A percentile compares a stretch with the other conserved stretches of the same genome.
These are phyloP conservation scores for Zhengitettix transpicula DNA, from an alignment of 2,888 invertebrate genomes.

Conservation along the genomic window DNA sequence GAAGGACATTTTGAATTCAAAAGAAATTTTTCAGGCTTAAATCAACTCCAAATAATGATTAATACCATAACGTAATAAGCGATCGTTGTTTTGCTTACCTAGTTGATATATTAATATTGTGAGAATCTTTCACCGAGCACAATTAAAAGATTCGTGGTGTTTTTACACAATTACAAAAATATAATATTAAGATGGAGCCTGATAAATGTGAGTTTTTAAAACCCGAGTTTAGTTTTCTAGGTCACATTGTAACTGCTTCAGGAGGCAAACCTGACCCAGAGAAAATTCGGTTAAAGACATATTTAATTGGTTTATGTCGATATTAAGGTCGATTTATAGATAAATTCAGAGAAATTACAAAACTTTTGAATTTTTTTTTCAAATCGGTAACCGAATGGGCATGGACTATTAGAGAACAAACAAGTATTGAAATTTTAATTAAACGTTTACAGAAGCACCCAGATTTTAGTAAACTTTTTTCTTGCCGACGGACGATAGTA, in stretches of 20 bases:
- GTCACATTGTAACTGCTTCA: conserved; percentile 21
- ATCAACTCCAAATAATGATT: conserved; percentile 18
- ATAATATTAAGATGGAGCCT: not conserved
- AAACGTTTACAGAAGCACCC: too few relatives aligned
- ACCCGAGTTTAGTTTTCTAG: conserved; percentile 19
- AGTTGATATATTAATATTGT: conserved; percentile 17
- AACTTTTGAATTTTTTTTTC: too few relatives aligned
- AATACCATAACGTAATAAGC: conserved; percentile 18
- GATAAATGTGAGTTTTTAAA: conserved; percentile 3
- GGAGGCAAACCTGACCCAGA: too few relatives aligned
- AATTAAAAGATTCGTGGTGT: not conserved
- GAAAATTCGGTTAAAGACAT: too few relatives aligned
- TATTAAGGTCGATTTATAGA: too few relatives aligned
- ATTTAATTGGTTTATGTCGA: too few relatives aligned
- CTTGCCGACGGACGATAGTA: too few relatives aligned
- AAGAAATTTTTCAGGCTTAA: conserved; percentile 19
- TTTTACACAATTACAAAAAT: not conserved
- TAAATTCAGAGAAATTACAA: too few relatives aligned
- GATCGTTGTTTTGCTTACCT: conserved; percentile 17
- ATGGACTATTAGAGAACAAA: too few relatives aligned
- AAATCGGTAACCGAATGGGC: too few relatives aligned
- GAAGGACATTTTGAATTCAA: conserved; percentile 19
- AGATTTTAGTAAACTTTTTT: too few relatives aligned
- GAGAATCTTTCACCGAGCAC: not conserved
- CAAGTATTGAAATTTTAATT: too few relatives aligned